Evolutionary conservation across 1,140 invertebrate genomes (phyloP), one percentile per base, ranked within the genome.

Genomic region (Rhyzopertha dominica): DNA sequence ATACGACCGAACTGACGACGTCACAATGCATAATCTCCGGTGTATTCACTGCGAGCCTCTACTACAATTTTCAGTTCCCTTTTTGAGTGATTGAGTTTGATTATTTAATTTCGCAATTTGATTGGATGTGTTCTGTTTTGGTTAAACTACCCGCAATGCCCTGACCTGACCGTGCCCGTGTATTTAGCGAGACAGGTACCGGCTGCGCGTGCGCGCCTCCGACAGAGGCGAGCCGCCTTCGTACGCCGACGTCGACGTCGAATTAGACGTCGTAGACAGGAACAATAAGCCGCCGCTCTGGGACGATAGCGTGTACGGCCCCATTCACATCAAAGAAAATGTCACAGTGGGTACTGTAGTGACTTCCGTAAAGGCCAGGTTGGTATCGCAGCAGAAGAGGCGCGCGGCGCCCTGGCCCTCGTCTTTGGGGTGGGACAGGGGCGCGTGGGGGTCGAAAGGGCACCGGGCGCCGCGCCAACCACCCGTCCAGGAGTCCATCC

Each of bases 271-370:
- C 74, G 90, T 95, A 77, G 90, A 94, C 82, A 86, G 89, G 76
- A 92, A 93, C 82, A 94, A 93, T 85, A 94, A 94, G 80, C 90
- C 91, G 70, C 91, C 91, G 72, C 80, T 92, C 70, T 95, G 90
- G 90, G 88, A 94, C 78, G 79, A 80, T 73, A 81, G 77, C 74
- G 80, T 89, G 75, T 95, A 95, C 81, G 89, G 90, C 75, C 90
- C 90, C 76, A 90, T 90, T 79, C 84, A 86, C 81, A 88, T 95
- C 80, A 86, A 85, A 82, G 91, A 95, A 87, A 94, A 94, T 86
- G 87, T 93, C 80, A 91, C 88, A 82, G 87, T 94, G 79, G 89
- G 91, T 83, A 91, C 89, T 75, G 84, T 90, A 81, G 89, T 95
- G 80, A 92, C 87, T 75, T 85, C 89, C 75, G 83, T 94, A 72